These are phyloP conservation scores for Caenorhabditis inopinata DNA, from an alignment of 1,140 invertebrate species.

Conservation along the genomic window DNA sequence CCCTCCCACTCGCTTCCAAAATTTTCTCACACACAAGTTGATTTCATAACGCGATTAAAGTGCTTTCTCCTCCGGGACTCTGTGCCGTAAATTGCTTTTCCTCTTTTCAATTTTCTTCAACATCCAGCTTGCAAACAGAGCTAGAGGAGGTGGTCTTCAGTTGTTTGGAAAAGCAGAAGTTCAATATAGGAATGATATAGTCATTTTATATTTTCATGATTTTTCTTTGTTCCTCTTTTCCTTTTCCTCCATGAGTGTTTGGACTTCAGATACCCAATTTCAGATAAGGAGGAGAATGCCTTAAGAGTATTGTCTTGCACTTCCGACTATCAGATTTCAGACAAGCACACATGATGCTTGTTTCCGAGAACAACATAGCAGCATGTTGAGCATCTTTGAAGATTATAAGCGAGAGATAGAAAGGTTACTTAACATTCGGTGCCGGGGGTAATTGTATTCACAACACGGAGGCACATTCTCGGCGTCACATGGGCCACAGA, in stretches of 20 bases:
- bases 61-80: not conserved
- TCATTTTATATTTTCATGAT: too few relatives aligned
- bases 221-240: too few relatives aligned
- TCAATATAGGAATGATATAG: too few relatives aligned
- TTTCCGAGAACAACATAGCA: not conserved
- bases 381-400: not conserved
- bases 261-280: not conserved
- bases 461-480: not conserved
- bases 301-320: too few relatives aligned
- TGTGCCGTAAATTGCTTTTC: not conserved
- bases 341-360: not conserved
- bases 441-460: not conserved
- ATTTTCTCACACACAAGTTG: constrained; percentile 1
- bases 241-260: too few relatives aligned
- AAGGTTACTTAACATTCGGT: constrained; percentile 16
- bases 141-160: not conserved
- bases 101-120: not conserved
- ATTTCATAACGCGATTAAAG: constrained; percentile 33
- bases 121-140: not conserved
- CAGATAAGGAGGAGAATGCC: too few relatives aligned
- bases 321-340: constrained; percentile 1
- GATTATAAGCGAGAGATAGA: not conserved
- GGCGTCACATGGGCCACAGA: not conserved
- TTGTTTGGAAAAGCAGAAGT: too few relatives aligned
- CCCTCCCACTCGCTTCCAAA: too few relatives aligned